Evolutionary conservation across 2,113 vertebrate species (phyloP), one percentile per base, ranked within the genome.

Genomic region (Gyps fulvus): DNA sequence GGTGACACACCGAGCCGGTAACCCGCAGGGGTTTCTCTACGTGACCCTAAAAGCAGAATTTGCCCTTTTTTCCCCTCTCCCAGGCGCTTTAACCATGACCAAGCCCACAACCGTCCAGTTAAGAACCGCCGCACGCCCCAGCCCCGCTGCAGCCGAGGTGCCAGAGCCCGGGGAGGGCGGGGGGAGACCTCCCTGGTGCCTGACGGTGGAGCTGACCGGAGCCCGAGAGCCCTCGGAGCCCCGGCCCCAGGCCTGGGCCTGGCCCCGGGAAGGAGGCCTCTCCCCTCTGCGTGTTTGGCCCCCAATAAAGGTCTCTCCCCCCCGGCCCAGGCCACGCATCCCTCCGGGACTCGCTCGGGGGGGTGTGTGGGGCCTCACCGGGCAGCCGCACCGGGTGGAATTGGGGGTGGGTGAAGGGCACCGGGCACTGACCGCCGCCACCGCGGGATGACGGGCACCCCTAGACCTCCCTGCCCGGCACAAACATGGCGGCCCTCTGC

Each of bases 51-150:
- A 50, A 52, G 16, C 1, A 2, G 5, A 0, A 59, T 55, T 87
- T 82, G 36, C 9, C 26, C 11, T 42, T 67, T 14, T 63, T 45
- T 52, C 9, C 17, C 7, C 17, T 69, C 85, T 26, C 29, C 29
- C 58, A 97, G 97, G 85, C 2, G 40, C 57, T 69, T 50, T 95
- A 94, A 72, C 40, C 45, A 0, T 0, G 50, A n/a, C 23, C 43
- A 1, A 32, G 21, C 10, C 25, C 1, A 1, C 13, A 16, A 25
- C 16, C 4, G 1, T 6, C 31, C 22, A 6, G 2, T 3, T 16
- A 43, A n/a, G 36, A n/a, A 43, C 22, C 22, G 25, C 55, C 1
- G 2, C 31, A 22, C 0, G 3, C 17, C 17, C 12, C 63, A 55
- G 54, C 17, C 14, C 34, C 0, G 12, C 63, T 10, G 29, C 70